Conservation (phyloP, 2,888 invertebrate genomes). For the Podotricha telesiphe region DNA sequence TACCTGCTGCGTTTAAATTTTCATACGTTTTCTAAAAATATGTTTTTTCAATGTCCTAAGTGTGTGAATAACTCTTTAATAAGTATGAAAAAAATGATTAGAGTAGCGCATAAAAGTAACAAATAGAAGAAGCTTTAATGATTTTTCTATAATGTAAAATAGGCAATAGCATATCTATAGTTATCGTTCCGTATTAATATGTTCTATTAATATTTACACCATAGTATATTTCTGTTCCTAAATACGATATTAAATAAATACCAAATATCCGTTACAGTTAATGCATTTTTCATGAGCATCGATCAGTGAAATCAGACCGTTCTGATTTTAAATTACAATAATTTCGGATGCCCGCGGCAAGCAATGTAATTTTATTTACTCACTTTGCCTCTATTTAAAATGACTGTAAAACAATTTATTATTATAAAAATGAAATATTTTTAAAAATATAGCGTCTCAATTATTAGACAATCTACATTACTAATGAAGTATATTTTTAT, state of each 20-base stretch:
- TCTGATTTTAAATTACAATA: constrained; percentile 23
- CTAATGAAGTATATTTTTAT: too few relatives aligned
- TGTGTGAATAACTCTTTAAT: too few relatives aligned
- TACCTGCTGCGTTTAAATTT: too few relatives aligned
- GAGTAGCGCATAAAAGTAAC: too few relatives aligned
- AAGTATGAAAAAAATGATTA: too few relatives aligned
- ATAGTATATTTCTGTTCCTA: constrained; percentile 7
- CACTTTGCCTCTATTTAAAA: constrained; percentile 5
- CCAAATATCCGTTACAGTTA: constrained; percentile 15
- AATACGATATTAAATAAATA: constrained; percentile 15
- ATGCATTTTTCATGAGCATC: constrained; percentile 71
- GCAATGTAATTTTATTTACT: background rate
- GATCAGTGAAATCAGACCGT: constrained; percentile 24
- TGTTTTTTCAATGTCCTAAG: too few relatives aligned
- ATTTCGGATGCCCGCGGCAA: constrained; percentile 17
- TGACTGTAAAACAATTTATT: background rate
- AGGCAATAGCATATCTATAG: background rate
- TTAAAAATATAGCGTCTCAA: background rate
- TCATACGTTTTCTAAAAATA: too few relatives aligned
- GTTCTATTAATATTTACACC: background rate
- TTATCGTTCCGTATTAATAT: background rate
- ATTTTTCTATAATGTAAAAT: background rate
- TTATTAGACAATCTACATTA: background rate
- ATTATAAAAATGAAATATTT: background rate
- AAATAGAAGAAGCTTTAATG: background rate